These are phyloP conservation scores for Agraylea sexmaculata DNA, from an alignment of 1,140 invertebrate species.

Conservation along the genomic window DNA sequence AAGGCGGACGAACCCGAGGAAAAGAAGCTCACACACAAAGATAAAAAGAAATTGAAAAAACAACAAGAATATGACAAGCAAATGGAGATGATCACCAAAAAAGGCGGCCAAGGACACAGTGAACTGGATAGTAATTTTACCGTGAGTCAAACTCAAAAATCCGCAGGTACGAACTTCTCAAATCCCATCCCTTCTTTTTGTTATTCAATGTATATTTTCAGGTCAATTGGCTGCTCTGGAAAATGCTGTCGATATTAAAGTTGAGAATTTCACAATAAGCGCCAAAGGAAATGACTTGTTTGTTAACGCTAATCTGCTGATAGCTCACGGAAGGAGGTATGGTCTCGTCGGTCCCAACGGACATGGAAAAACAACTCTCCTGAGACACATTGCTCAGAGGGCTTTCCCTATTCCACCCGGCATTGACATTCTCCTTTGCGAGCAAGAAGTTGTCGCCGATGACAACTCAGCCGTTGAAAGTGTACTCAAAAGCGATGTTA, in stretches of 20 bases:
- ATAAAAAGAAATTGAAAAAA: conserved; percentile 90
- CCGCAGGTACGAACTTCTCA: conserved; percentile 42
- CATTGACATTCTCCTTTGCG: conserved; percentile 96
- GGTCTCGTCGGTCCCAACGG: conserved; percentile 98
- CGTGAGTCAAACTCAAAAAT: conserved; percentile 86
- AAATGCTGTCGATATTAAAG: conserved; percentile 95
- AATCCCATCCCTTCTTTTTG: too few species aligned
- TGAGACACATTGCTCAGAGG: conserved; percentile 83
- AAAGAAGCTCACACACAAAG: conserved; percentile 84
- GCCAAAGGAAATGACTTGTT: conserved; percentile 97
- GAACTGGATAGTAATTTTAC: conserved; percentile 91
- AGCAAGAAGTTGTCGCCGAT: conserved; percentile 96
- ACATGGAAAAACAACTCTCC: conserved; percentile 96
- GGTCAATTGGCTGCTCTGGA: conserved; percentile 75
- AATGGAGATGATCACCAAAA: conserved; percentile 77
- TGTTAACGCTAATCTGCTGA: conserved; percentile 89
- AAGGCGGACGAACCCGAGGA: conserved; percentile 29
- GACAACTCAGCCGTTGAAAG: conserved; percentile 84
- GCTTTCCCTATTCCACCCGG: conserved; percentile 88
- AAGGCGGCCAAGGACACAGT: conserved; percentile 76
- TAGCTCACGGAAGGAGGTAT: conserved; percentile 89
- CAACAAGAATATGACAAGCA: conserved; percentile 86
- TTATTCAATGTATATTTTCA: too few species aligned
- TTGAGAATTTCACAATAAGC: conserved; percentile 96
- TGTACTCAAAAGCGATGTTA: conserved; percentile 85